Percentiles rank a stretch among this genome's conserved stretches.
Conservation (phyloP, 2,113 vertebrate genomes). For the Montifringilla adamsi region DNA sequence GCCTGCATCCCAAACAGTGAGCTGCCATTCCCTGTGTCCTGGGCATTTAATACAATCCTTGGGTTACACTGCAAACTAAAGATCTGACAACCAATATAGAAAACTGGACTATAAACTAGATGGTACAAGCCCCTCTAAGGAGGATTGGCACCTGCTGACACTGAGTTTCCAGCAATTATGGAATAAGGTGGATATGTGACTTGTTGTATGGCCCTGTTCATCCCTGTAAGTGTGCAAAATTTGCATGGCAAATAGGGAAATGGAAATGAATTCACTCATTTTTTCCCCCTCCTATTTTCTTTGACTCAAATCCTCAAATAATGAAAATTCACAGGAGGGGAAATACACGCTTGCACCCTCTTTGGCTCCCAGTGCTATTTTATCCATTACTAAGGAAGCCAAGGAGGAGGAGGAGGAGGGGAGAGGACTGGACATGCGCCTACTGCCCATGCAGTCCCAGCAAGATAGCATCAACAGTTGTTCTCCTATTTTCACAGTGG, state of each 20-base stretch:
- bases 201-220: neutral
- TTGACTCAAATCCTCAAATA: neutral
- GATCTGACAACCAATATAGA: neutral
- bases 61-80: neutral
- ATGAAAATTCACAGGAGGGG: neutral
- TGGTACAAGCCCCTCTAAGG: neutral
- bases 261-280: neutral
- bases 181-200: neutral
- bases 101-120: neutral
- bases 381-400: neutral
- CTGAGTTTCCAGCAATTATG: neutral
- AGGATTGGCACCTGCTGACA: neutral
- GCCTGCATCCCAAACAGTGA: neutral
- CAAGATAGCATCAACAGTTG: constrained; percentile 65
- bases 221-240: neutral
- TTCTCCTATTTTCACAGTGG: constrained; percentile 68
- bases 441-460: constrained; percentile 23
- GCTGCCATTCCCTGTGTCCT: neutral
- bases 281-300: neutral
- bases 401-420: constrained; percentile 10
- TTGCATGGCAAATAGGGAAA: neutral
- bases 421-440: neutral
- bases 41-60: neutral
- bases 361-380: neutral
- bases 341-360: neutral